phyloP scores from a whole-genome alignment of 2,113 vertebrate genomes.

The Oreocharis arfaki region DNA sequence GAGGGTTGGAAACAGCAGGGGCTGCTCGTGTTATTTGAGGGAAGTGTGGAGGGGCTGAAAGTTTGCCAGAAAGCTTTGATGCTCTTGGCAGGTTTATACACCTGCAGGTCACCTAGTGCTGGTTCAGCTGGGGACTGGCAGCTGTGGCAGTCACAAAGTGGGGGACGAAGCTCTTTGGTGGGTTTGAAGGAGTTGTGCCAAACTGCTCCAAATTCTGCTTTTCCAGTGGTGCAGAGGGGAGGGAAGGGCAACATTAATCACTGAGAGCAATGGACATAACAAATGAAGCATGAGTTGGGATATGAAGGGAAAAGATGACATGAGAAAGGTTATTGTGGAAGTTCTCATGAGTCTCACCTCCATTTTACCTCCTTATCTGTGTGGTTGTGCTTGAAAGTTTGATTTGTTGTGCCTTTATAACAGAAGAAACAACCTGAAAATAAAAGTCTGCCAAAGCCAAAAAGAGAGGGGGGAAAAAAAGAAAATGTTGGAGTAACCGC shows the following conservation, averaged over 20 bases:
- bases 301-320: neutral
- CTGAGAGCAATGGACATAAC: accelerated
- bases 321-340: neutral
- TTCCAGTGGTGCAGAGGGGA: neutral
- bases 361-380: accelerated
- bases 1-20: neutral
- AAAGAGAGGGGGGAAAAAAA: accelerated
- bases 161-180: neutral
- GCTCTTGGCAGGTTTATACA: neutral
- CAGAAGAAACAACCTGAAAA: neutral
- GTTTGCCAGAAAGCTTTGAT: neutral
- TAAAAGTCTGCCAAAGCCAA: neutral
- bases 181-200: neutral
- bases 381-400: neutral
- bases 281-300: neutral
- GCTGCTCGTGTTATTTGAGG: neutral
- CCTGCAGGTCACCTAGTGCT: neutral
- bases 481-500: neutral
- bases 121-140: neutral
- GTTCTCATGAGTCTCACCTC: neutral
- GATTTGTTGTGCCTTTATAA: neutral
- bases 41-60: neutral
- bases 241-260: neutral
- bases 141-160: neutral
- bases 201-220: neutral